Conservation (phyloP, 2,888 invertebrate genomes). For the Drosophila silvestris region DNA sequence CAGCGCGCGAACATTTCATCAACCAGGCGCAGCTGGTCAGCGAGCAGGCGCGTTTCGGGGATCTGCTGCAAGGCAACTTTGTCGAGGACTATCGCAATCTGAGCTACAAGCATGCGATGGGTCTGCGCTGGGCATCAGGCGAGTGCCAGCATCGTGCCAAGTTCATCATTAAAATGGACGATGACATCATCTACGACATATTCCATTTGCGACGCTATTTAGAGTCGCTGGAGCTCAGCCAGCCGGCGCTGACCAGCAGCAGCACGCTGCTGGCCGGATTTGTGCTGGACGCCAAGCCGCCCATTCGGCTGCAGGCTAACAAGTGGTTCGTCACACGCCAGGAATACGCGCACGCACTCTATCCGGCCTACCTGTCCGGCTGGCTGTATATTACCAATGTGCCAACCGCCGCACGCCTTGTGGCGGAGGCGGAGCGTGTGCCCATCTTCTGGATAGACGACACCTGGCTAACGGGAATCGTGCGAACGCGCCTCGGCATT, state of each 20-base stretch:
- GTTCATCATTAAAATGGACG: conserved; percentile 92
- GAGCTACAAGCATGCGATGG: conserved; percentile 94
- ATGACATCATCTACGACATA: conserved; percentile 91
- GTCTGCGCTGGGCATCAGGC: conserved; percentile 90
- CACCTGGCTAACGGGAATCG: conserved; percentile 92
- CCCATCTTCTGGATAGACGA: conserved; percentile 97
- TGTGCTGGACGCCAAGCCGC: conserved; percentile 88
- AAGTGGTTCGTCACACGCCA: conserved; percentile 92
- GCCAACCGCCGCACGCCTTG: conserved; percentile 87
- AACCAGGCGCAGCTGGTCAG: conserved; percentile 87
- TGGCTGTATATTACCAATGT: conserved; percentile 93
- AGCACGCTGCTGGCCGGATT: conserved; percentile 88
- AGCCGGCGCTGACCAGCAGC: conserved; percentile 74
- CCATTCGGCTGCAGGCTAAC: conserved; percentile 89
- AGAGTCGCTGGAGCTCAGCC: conserved; percentile 82
- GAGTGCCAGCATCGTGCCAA: conserved; percentile 87
- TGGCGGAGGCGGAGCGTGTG: conserved; percentile 86
- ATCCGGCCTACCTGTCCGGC: conserved; percentile 92
- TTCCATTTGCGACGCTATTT: conserved; percentile 86
- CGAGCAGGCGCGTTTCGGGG: conserved; percentile 89
- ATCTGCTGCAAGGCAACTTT: conserved; percentile 92
- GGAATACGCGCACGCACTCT: conserved; percentile 88
- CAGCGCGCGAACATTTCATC: conserved; percentile 86
- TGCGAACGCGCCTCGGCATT: conserved; percentile 88
- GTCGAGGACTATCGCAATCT: conserved; percentile 91